phyloP scores from a whole-genome alignment of 2,797 vertebrate genomes.

The Hyperoplus lanceolatus region DNA sequence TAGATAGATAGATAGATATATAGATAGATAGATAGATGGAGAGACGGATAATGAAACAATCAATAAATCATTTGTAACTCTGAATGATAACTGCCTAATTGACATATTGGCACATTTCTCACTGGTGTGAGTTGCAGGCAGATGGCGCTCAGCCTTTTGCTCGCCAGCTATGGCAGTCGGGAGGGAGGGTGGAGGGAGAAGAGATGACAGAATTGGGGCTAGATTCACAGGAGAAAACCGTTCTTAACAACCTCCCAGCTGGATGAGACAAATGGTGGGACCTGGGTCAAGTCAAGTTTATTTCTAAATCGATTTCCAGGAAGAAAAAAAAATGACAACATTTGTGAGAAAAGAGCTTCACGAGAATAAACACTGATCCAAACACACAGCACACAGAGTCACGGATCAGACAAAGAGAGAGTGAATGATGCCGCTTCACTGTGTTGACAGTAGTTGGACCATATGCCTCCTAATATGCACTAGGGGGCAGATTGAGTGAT shows the following conservation, averaged over 20 bases:
- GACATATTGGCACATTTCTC: conserved; percentile 22
- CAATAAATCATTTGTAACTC: conserved; percentile 23
- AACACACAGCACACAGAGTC: conserved; percentile 55
- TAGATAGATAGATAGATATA: not conserved
- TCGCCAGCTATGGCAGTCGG: conserved; percentile 1
- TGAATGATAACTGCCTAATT: not conserved
- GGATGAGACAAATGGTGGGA: conserved; percentile 46
- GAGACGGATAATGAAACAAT: not conserved
- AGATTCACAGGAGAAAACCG: conserved; percentile 26
- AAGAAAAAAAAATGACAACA: conserved; percentile 15
- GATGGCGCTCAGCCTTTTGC: conserved; percentile 14
- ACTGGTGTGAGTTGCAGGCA: conserved; percentile 9
- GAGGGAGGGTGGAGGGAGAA: not conserved
- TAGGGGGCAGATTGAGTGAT: conserved; percentile 57
- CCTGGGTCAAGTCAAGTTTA: conserved; percentile 58
- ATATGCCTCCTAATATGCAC: conserved; percentile 51
- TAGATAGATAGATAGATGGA: not conserved
- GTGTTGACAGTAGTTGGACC: conserved; percentile 40
- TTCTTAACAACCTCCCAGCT: conserved; percentile 54
- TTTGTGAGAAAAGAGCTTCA: conserved; percentile 54
- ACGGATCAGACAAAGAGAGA: conserved; percentile 34
- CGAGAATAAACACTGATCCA: conserved; percentile 52
- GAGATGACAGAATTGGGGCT: conserved; percentile 11
- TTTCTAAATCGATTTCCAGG: conserved; percentile 60
- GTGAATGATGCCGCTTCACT: conserved; percentile 46